Evolutionary conservation across 2,113 vertebrate genomes (phyloP), one percentile per base, ranked within the genome.

Genomic region (Oncorhynchus masou): DNA sequence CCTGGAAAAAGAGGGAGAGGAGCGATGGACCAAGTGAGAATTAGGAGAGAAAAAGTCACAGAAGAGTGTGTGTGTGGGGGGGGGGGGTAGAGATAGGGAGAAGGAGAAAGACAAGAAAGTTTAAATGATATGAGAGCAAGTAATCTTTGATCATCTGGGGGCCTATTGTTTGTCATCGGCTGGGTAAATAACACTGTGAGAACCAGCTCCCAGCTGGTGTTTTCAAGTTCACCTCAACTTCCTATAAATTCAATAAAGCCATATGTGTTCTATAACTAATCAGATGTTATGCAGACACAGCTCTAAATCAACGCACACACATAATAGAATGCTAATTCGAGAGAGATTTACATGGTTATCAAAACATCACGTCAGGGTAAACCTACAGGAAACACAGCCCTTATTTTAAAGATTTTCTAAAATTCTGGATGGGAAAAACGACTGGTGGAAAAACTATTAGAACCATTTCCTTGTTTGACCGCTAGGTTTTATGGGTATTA

Each of bases 1-100:
- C 85, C 90, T 90, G 81, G 68, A n/a, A 51, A 76, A 65, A 81
- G 71, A 65, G 27, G 59, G 51, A 45, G 16, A 60, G 80, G 70
- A 57, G 45, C 34, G 34, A 45, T 13, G 15, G 8, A 67, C 39
- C 39, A 11, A 74, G 1, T 51, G 16, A 74, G 68, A 77, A 78
- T 79, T 9, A 78, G 25, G 71, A 48, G 29, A 13, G 15, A 20
- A 16, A 3, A 39, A 24, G 24, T 68, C 27, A 13, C n/a, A 15
- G 3, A 54, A 54, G 51, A n/a, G 57, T 1, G 4, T 29, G 71
- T n/a, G n/a, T n/a, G n/a, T n/a, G 29, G 29, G 29, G 73, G 12
- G 4, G 15, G 3, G 67, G 78, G 74, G 64, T 73, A 80, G 54
- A 74, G 29, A 71, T 31, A 29, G 24, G 31, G 24, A 11, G 68